A percentile compares a stretch with the other conserved stretches of the same genome.
These are phyloP conservation scores for Chroicocephalus ridibundus DNA, from an alignment of 2,113 vertebrate species.

Conservation along the genomic window DNA sequence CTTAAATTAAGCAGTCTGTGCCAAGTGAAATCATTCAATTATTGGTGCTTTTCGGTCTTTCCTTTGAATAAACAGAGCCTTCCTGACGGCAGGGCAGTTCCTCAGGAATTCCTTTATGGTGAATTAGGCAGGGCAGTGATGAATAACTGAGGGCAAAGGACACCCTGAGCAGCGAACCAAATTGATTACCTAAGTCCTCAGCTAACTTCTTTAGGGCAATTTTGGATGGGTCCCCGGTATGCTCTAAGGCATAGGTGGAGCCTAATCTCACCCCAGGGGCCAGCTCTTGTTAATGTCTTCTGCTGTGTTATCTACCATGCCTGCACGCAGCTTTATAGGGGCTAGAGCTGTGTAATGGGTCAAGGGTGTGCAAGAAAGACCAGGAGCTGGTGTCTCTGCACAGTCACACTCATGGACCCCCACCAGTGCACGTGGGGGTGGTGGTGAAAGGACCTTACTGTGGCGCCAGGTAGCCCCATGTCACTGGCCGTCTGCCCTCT, in stretches of 20 bases:
- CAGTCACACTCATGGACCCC: neutral
- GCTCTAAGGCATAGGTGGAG: neutral
- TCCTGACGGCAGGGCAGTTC: conserved; percentile 51
- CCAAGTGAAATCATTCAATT: conserved; percentile 9
- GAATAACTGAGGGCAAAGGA: conserved; percentile 58
- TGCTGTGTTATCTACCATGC: neutral
- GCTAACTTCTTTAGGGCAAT: neutral
- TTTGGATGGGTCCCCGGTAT: neutral
- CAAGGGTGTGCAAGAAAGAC: neutral
- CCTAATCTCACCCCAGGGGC: neutral
- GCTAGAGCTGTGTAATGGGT: neutral
- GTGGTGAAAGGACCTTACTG: neutral
- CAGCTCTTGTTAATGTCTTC: neutral
- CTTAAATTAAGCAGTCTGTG: neutral
- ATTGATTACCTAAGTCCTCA: conserved; percentile 14
- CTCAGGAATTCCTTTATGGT: conserved; percentile 78
- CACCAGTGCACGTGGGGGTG: neutral
- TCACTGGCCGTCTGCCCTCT: neutral
- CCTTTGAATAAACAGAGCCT: conserved; percentile 39
- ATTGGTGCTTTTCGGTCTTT: conserved; percentile 4
- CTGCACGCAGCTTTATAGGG: neutral
- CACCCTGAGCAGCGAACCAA: conserved; percentile 1
- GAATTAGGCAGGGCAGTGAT: conserved; percentile 69
- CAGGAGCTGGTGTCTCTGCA: neutral
- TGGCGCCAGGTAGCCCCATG: neutral